Evolutionary conservation across 2,797 vertebrate genomes (phyloP), one percentile per base, ranked within the genome.

Genomic region (Peromyscus melanophrys): DNA sequence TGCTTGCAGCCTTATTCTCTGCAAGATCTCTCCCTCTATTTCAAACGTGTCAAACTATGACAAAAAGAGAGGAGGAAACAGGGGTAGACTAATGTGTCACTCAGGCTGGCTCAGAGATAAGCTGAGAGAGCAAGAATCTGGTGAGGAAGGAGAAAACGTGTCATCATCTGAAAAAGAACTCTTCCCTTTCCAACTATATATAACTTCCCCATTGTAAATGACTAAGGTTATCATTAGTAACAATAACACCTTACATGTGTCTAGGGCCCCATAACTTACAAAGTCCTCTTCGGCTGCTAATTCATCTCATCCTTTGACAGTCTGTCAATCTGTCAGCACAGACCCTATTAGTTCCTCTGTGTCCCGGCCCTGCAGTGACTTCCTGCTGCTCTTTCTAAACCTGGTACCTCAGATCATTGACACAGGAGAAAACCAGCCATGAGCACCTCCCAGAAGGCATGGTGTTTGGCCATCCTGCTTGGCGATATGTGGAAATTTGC

Each of bases 41-140:
- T 76, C 76, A 57, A 73, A 81, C 31, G 12, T 97, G 97, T 97
- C 96, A 97, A 96, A 89, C 94, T 84, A 27, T 92, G 89, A 92
- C 71, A 63, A 84, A 97, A 97, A 95, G 87, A 92, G 94, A 84
- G 40, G 40, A 61, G 69, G 69, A 98, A 97, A 93, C 55, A 83
- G 93, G 46, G 93, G 82, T 89, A 97, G 91, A 90, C 57, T 83
- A 29, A 34, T 13, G 3, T 98, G 96, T 96, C 94, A 97, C 40
- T 97, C 94, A 93, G 2, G 80, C 71, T 81, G 94, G n/a, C 82
- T 86, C 67, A 86, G 88, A 69, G 80, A 89, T 34, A 49, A 94
- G 97, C 92, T 95, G 89, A 97, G 63, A 81, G 97, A 96, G 94
- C 85, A 95, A 84, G 90, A 97, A 92, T 27, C 83, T 29, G 82